phyloP scores from a whole-genome alignment of 2,797 vertebrate species.

The Heliangelus exortis region DNA sequence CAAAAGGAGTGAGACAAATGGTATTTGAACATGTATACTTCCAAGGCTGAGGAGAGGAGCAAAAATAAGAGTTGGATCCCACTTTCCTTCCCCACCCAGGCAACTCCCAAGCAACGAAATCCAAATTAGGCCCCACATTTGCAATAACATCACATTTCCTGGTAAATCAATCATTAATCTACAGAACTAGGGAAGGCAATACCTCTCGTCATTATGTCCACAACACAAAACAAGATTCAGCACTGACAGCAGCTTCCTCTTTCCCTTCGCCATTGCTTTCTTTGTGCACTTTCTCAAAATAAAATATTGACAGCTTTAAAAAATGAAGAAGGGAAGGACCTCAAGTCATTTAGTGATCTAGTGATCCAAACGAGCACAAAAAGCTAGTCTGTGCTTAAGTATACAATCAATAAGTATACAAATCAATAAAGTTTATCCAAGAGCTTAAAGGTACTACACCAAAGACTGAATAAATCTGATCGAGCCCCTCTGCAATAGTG shows the following conservation, averaged over 20 bases:
- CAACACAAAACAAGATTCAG: neutral
- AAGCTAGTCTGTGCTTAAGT: neutral
- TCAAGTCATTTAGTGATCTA: neutral
- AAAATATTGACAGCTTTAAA: neutral
- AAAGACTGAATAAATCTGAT: neutral
- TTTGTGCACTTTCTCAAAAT: conserved; percentile 7
- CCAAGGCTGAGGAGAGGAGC: neutral
- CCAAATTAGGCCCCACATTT: conserved; percentile 24
- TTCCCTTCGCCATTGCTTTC: neutral
- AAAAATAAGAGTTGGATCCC: conserved; percentile 19
- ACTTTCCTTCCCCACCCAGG: conserved; percentile 47
- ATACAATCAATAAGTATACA: neutral
- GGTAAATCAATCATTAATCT: conserved; percentile 32
- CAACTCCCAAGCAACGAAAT: conserved; percentile 46
- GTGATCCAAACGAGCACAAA: neutral
- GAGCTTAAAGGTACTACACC: neutral
- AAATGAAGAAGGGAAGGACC: neutral
- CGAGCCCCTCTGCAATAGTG: neutral
- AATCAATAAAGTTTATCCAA: neutral
- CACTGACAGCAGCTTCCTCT: neutral
- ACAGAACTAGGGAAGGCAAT: neutral
- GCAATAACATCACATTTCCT: conserved; percentile 42
- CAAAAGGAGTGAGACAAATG: neutral
- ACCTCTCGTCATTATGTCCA: neutral
- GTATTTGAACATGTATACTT: neutral